Evolutionary conservation across 2,797 vertebrate species (phyloP), one percentile per base, ranked within the genome.

Genomic region (Eleutherodactylus coqui): DNA sequence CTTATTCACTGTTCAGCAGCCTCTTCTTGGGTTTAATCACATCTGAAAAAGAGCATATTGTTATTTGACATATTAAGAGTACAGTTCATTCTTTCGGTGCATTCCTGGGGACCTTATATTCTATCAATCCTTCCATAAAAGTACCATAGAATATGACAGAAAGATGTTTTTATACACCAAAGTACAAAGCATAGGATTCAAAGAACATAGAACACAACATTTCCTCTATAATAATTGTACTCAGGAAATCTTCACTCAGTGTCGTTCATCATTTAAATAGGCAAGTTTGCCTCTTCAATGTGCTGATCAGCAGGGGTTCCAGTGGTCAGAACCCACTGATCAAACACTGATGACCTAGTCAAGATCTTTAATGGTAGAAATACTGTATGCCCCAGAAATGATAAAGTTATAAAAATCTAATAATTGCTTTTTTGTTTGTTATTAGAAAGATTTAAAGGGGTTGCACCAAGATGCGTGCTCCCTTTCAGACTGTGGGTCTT

Each of bases 11-110:
- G 41, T n/a, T 11, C 29, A 36, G 45, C 34, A 49, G 8, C n/a
- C 29, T 69, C 43, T 80, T 32, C 19, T 49, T 17, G 24, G 29
- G 45, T 47, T 53, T 80, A 34, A 70, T 69, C 47, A 70, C 24
- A n/a, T 41, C 5, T 55, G 21, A 60, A 82, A 81, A 82, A 82
- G 24, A 51, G 21, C 21, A 58, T 49, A 70, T 51, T 51, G 47
- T 53, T 27, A 53, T 70, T 82, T 82, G 64, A 82, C 45, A 70
- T 38, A 51, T 53, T 24, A 64, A 62, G n/a, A 47, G 17, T 38
- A 49, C 47, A 51, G 19, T 67, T 82, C 43, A 1, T 24, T 81
- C 7, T 11, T 69, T 49, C 32, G 4, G 4, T 67, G 10, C 38
- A 24, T 49, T 47, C 60, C 79, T 32, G n/a, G 60, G 21, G 43